These are phyloP conservation scores for Drosophila lutescens DNA, from an alignment of 2,888 invertebrate genomes.

Conservation along the genomic window DNA sequence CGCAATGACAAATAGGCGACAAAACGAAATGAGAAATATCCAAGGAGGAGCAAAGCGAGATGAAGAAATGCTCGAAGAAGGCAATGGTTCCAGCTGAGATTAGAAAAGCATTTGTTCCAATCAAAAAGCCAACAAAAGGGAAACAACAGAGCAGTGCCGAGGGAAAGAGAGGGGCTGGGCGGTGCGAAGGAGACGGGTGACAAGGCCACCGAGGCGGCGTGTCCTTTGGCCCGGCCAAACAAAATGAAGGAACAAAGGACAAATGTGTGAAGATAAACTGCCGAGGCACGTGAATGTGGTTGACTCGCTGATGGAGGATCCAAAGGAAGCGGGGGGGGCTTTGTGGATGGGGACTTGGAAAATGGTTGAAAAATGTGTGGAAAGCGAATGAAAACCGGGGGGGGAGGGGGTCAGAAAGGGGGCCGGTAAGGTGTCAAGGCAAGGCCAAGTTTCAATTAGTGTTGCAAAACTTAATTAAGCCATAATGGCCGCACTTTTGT, in stretches of 20 bases:
- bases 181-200: background rate
- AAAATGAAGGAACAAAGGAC: conserved; percentile 32
- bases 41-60: conserved; percentile 29
- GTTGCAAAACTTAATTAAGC: conserved; percentile 68
- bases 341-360: background rate
- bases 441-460: conserved; percentile 70
- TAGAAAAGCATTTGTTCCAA: conserved; percentile 77
- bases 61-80: conserved; percentile 17
- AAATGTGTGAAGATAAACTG: conserved; percentile 59
- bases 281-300: conserved; percentile 45
- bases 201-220: conserved; percentile 40
- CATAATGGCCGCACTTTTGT: conserved; percentile 46
- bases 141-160: conserved; percentile 24
- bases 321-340: background rate
- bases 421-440: conserved; percentile 2
- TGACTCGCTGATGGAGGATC: conserved; percentile 28
- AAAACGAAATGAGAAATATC: conserved; percentile 78
- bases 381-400: conserved; percentile 2
- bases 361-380: background rate
- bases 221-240: conserved; percentile 50
- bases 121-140: conserved; percentile 66
- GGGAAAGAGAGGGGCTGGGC: background rate
- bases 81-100: conserved; percentile 60
- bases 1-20: conserved; percentile 80
- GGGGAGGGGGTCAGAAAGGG: background rate